Percentiles rank a stretch among this genome's conserved stretches.
Evolutionary conservation across 37 sponge, comb jelly and placozoan genomes (phyloP).

Genomic region (Axinella damicornis): DNA sequence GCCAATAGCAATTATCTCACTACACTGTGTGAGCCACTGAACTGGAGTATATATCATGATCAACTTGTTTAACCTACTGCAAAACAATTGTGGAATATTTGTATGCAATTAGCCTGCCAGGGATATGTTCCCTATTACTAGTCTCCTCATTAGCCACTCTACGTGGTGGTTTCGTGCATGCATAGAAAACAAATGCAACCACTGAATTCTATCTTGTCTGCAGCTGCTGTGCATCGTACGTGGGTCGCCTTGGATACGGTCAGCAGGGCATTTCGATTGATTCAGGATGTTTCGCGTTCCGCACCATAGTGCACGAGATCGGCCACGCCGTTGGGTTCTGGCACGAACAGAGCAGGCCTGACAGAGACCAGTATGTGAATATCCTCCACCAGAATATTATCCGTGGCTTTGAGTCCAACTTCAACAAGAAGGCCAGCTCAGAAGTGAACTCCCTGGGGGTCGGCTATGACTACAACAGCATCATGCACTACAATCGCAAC

Average conservation of each 20-base stretch:
- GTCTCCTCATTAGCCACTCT: no score
- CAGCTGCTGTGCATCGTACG: conserved; percentile 71
- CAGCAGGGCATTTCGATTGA: conserved; percentile 47
- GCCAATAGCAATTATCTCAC: no score
- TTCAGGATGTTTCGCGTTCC: conserved; percentile 16
- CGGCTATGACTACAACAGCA: conserved; percentile 83
- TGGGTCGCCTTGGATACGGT: conserved; percentile 34
- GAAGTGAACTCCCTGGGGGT: conserved; percentile 69
- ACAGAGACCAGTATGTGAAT: conserved; percentile 64
- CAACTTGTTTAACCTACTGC: no score
- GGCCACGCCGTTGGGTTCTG: conserved; percentile 78
- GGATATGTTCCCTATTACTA: no score
- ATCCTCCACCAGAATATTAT: conserved; percentile 42
- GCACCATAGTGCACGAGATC: conserved; percentile 65
- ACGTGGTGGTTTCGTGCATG: no score
- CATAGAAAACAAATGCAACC: no score
- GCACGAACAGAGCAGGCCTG: conserved; percentile 80
- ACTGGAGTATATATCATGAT: no score
- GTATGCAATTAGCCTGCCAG: no score
- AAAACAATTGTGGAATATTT: no score
- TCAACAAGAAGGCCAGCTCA: conserved; percentile 4
- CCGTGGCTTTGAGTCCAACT: conserved; percentile 38
- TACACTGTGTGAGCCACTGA: no score
- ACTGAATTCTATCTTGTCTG: no score
- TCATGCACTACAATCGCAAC: conserved; percentile 79